Conservation (phyloP, 1,140 invertebrate genomes). For the Armadillidium nasatum region DNA sequence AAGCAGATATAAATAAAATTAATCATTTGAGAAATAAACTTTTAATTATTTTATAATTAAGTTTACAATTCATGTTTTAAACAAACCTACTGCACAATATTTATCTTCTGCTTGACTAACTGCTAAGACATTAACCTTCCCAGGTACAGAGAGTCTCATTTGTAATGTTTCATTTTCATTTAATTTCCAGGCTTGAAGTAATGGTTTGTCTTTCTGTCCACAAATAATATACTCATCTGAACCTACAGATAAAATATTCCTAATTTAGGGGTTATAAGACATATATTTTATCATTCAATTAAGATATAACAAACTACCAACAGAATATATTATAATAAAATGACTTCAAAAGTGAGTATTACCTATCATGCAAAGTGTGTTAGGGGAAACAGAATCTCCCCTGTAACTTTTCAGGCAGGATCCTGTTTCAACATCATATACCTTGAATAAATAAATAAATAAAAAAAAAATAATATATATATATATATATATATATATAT, state of each 20-base stretch:
- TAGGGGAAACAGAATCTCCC: background rate
- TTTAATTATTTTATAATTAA: no score
- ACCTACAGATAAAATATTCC: slow-evolving; percentile 24
- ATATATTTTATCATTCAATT: no score
- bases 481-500: no score
- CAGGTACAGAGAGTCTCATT: slow-evolving; percentile 32
- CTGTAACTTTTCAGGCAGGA: slow-evolving; percentile 8
- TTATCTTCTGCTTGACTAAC: slow-evolving; percentile 28
- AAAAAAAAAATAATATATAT: no score
- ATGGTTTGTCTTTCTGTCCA: slow-evolving; percentile 34
- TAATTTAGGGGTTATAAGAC: no score
- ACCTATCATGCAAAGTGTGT: slow-evolving; percentile 6
- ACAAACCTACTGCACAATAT: slow-evolving; percentile 33
- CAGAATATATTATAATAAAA: no score
- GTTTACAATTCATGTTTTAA: no score
- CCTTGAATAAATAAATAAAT: no score
- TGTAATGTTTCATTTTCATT: slow-evolving; percentile 30
- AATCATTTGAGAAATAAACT: no score
- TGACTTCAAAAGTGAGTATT: no score
- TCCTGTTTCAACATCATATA: slow-evolving; percentile 23
- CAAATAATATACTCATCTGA: slow-evolving; percentile 21
- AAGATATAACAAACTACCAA: no score
- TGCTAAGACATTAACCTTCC: slow-evolving; percentile 29
- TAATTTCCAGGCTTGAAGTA: slow-evolving; percentile 32
- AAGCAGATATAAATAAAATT: background rate